Base-by-base conservation (phyloP, 2,113 vertebrate species). In the Aphelocoma coerulescens region DNA sequence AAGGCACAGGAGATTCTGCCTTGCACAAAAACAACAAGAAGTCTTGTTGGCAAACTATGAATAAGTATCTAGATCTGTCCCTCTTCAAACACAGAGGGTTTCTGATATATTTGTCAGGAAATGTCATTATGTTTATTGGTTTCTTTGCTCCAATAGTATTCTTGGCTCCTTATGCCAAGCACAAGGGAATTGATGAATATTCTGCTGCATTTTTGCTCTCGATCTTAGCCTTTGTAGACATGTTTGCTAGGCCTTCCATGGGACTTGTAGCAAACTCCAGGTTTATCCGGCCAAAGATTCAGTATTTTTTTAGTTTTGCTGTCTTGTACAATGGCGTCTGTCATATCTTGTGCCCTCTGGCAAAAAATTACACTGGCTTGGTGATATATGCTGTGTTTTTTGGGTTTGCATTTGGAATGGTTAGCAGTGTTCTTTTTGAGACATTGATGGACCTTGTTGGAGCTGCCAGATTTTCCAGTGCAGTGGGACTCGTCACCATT, bases 121-220 rank as follows among this genome's bases (percentile, higher is more conserved):
- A 99, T 39, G 98, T 99, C 66, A 99, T 99, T 67, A 99, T 99
- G 99, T 99, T 99, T 91, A 43, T 99, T 6, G 99, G 99, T 6
- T 99, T 99, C 97, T 99, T 99, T 7, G 98, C 99, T 33, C 99
- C 99, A 4, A 98, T 99, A 63, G 99, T 99, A 62, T 99, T 99
- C 94, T 98, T 99, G 63, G 97, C 99, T 28, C 98, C 99, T 13
- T 99, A 99, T 61, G 99, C 99, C 74, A 99, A 99, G 85, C 98
- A 99, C 96, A 98, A 98, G 80, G 99, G 99, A 23, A 98, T 99
- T 57, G 99, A 99, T 77, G 98, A 99, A 91, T 99, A 99, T 97
- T 99, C 98, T 0, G 98, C 99, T 48, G 99, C 99, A 12, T 99
- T 99, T 93, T 96, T 99, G 91, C 98, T 99, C 8, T 99, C 99